These are phyloP conservation scores for Drosophila malerkotliana DNA, from an alignment of 1,140 invertebrate genomes.

Conservation along the genomic window DNA sequence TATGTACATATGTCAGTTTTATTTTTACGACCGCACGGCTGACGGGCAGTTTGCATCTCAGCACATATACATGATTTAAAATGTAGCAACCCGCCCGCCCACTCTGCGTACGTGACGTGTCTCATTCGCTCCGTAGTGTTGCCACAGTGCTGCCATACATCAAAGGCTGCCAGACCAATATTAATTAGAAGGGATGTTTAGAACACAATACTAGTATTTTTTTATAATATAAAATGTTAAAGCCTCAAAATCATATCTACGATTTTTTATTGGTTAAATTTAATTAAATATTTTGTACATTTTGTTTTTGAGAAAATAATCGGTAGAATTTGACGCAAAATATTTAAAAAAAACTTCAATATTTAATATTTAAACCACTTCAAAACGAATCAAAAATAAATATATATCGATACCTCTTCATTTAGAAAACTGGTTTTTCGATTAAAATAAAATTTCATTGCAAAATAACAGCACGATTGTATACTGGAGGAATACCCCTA, in stretches of 20 bases:
- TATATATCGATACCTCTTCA: too few species aligned
- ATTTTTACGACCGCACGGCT: not conserved
- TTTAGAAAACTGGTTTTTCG: too few species aligned
- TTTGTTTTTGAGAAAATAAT: too few species aligned
- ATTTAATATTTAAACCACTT: too few species aligned
- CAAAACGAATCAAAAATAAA: too few species aligned
- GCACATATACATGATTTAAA: slow-evolving; percentile 19
- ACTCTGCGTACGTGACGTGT: slow-evolving; percentile 63
- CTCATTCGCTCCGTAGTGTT: slow-evolving; percentile 19
- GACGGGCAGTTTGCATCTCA: not conserved
- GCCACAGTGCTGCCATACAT: not conserved
- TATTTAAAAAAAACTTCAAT: too few species aligned
- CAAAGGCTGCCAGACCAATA: not conserved
- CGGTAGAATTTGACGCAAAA: too few species aligned
- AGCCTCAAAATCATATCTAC: not conserved
- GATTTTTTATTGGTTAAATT: not conserved
- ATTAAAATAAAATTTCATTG: too few species aligned
- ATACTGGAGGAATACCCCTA: not conserved
- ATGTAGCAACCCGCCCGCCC: slow-evolving; percentile 40
- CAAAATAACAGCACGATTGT: too few species aligned
- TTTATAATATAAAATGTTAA: not conserved
- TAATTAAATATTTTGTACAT: not conserved
- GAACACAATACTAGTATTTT: slow-evolving; percentile 7
- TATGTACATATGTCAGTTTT: not conserved
- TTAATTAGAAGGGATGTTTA: not conserved